Base-by-base conservation (phyloP, 2,888 invertebrate genomes). In the Rhyacophila evoluta region DNA sequence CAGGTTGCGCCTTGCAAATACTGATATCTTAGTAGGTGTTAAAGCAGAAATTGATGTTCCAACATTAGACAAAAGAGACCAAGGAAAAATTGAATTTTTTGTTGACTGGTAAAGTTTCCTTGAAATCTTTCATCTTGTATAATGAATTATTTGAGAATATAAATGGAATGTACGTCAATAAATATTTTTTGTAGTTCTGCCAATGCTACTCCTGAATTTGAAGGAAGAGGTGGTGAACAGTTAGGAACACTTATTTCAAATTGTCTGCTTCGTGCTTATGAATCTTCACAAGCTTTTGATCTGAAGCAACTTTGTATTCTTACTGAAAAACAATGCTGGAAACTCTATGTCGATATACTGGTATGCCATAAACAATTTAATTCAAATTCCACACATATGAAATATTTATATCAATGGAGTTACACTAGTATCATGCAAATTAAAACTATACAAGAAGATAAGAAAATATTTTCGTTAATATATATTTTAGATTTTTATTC, bases 161-260 rank as follows among this genome's bases (percentile, higher is more conserved):
- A n/a, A n/a, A n/a, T n/a, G n/a, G n/a, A n/a, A n/a, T n/a, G n/a
- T n/a, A n/a, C n/a, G n/a, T n/a, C n/a, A n/a, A n/a, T n/a, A n/a
- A n/a, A n/a, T n/a, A n/a, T n/a, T n/a, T n/a, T n/a, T n/a, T n/a
- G n/a, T 25, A 80, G 98, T 87, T 98, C 98, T 25, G 98, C 98
- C 6, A 98, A 98, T 92, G 99, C 98, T 1, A 95, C 97, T 1
- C 98, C 98, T 2, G 95, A 95, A 84, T 99, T 98, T 89, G 98
- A 99, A 89, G 99, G 98, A 1, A 91, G 97, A 85, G 98, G 98
- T 29, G 99, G 99, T 1, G 98, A 98, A 84, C 94, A 95, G 80
- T 88, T 98, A 78, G 97, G 96, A 0, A 92, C 92, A 81, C 95
- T 95, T 85, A 94, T 99, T 83, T 93, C 95, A 38, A 94, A 93